Evolutionary conservation across 1,140 invertebrate genomes (phyloP), one percentile per base, ranked within the genome.

Genomic region (Mylabris phalerata): DNA sequence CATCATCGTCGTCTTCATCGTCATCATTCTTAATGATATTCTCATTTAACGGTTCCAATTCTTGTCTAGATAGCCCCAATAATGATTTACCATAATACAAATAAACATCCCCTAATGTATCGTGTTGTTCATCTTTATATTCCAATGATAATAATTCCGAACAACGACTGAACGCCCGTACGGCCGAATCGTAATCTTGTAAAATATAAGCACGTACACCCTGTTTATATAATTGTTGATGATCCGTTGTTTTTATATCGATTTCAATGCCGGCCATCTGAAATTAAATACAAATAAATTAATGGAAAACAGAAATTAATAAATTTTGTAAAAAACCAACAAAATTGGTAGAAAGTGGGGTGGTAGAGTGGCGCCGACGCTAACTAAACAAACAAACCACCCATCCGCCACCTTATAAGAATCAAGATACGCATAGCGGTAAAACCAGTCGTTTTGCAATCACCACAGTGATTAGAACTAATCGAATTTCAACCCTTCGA

Each of bases 91-190:
- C 71, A 42, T 73, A 73, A 40, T 66, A 66, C 2, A 90, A 84
- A 73, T 94, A 94, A 9, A 88, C 86, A 48, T 93, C 91, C 9
- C 83, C 92, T 72, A 73, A 46, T 7, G 88, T 87, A 69, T 93
- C 86, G 62, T 86, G 81, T 0, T 83, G 84, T 9, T 82, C 79
- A 50, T 92, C 88, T 2, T 91, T 90, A 76, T 88, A 84, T 57
- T 86, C 77, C 7, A 81, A 74, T 1, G 81, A 82, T 11, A 92
- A 75, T 25, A 89, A 67, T 65, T 85, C 81, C 68, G 88, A 92
- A 0, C 89, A 88, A 67, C 86, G 81, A 19, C 87, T 84, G 3
- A 95, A 76, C 6, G 84, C 79, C n/a, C 81, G 78, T 0, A 88
- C 87, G n/a, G 92, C 92, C 24, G 79, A 78, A 40, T 74, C 78